Evolutionary conservation across 2,113 vertebrate species (phyloP).

Genomic region (Casuarius casuarius): DNA sequence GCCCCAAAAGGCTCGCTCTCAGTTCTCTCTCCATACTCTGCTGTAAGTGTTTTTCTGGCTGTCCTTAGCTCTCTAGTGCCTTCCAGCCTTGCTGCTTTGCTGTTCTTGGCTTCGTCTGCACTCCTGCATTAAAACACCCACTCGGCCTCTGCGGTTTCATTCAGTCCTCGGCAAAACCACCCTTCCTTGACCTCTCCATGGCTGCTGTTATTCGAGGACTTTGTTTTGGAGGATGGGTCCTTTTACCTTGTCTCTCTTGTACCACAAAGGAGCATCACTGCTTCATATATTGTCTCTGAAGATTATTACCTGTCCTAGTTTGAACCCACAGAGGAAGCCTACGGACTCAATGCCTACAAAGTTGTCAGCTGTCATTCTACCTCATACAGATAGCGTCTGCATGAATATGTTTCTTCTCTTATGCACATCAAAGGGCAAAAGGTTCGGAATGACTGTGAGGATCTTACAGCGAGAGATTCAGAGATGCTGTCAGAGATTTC

Average conservation of each 20-base stretch:
- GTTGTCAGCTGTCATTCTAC: background rate
- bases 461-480: background rate
- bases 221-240: background rate
- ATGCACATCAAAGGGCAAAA: fast-evolving
- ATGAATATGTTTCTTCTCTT: background rate
- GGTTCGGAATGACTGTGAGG: fast-evolving
- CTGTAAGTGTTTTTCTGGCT: background rate
- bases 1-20: background rate
- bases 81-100: background rate
- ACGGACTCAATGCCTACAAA: fast-evolving
- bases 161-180: fast-evolving
- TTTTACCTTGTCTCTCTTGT: background rate
- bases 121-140: background rate
- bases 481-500: background rate
- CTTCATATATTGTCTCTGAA: background rate
- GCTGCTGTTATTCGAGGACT: background rate
- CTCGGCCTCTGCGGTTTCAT: background rate
- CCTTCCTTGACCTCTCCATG: background rate
- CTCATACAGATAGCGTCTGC: fast-evolving
- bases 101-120: background rate
- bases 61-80: background rate
- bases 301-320: too few species aligned
- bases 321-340: background rate
- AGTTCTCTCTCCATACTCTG: background rate
- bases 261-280: background rate